These are phyloP conservation scores for Saturnia pavonia DNA, from an alignment of 2,888 invertebrate genomes.

Conservation along the genomic window DNA sequence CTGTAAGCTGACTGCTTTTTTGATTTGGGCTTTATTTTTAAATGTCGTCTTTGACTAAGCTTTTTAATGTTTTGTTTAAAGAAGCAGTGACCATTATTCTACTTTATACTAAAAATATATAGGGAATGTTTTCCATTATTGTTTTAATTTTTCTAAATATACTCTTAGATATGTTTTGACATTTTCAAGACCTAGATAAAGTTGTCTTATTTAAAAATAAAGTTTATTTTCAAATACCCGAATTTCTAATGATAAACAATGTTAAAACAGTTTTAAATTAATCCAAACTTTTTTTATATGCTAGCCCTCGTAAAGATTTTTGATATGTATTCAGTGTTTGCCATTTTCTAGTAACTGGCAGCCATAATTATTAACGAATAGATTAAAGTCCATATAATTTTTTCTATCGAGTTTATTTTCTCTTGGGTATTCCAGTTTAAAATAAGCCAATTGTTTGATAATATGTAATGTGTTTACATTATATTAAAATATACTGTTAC, in stretches of 20 bases:
- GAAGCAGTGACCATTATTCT: constrained; percentile 36
- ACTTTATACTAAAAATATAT: background rate
- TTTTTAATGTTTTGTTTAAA: constrained; percentile 60
- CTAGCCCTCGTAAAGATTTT: no score
- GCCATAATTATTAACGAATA: background rate
- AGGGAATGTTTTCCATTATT: background rate
- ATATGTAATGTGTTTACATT: no score
- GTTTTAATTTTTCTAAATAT: background rate
- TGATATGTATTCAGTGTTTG: background rate
- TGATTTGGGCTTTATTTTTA: constrained; percentile 43
- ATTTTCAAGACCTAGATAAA: background rate
- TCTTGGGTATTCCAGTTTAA: background rate
- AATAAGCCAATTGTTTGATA: background rate
- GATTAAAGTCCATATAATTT: background rate
- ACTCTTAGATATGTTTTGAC: background rate
- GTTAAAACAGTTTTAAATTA: background rate
- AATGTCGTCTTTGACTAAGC: constrained; percentile 48
- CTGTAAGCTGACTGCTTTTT: constrained; percentile 31
- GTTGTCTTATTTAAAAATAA: no score
- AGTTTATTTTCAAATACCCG: no score
- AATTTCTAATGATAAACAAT: background rate
- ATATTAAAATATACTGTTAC: no score
- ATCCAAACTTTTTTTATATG: background rate
- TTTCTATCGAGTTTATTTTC: background rate
- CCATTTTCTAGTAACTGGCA: background rate